Evolutionary conservation across 1,140 invertebrate species (phyloP).

Genomic region (Sycobia sp.): DNA sequence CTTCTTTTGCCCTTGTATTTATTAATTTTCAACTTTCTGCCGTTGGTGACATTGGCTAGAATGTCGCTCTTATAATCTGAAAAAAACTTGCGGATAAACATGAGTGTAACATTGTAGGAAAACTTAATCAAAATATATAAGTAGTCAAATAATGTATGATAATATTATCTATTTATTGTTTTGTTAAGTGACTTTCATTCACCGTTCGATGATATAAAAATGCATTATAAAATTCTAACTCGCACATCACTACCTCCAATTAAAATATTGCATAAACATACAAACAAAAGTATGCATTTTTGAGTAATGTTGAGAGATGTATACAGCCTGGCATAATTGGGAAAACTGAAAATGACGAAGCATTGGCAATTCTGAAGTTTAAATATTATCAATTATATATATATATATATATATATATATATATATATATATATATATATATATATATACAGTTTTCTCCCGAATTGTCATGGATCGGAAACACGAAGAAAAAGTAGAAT

Average conservation of each 20-base stretch:
- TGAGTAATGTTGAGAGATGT: neutral
- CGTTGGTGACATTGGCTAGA: too few relatives aligned
- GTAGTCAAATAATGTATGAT: too few relatives aligned
- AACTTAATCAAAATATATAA: too few relatives aligned
- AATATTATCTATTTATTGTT: neutral
- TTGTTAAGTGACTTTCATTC: neutral
- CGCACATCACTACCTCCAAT: neutral
- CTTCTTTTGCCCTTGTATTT: too few relatives aligned
- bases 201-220: too few relatives aligned
- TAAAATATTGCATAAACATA: slow-evolving; percentile 29
- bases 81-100: too few relatives aligned
- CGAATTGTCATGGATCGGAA: neutral
- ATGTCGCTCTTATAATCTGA: too few relatives aligned
- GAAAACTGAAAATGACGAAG: slow-evolving; percentile 10
- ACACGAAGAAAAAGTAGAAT: too few relatives aligned
- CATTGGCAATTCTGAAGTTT: neutral
- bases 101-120: too few relatives aligned
- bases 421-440: too few relatives aligned
- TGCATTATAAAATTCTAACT: neutral
- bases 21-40: too few relatives aligned
- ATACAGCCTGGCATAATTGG: neutral
- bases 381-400: neutral
- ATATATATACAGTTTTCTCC: neutral
- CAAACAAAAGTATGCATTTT: slow-evolving; percentile 5
- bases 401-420: too few relatives aligned